Evolutionary conservation across 2,113 vertebrate species (phyloP).

Genomic region (Scartelaos histophorus): DNA sequence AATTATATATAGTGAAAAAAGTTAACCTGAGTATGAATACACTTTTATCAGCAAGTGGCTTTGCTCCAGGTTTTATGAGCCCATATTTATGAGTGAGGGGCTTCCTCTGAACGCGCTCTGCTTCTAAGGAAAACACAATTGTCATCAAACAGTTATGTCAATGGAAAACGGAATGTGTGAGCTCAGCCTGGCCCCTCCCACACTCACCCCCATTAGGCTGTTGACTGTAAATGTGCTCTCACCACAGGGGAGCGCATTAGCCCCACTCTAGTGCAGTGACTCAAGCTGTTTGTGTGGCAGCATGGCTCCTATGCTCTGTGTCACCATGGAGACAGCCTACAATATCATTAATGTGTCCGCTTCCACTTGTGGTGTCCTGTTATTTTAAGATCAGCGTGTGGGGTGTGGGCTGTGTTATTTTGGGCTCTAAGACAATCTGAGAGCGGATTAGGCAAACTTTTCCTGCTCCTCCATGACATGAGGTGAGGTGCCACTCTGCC

Average conservation of each 20-base stretch:
- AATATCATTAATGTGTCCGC: constrained; percentile 70
- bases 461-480: constrained; percentile 50
- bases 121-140: constrained; percentile 62
- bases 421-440: constrained; percentile 51
- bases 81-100: background rate
- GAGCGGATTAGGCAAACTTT: constrained; percentile 66
- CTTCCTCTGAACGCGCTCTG: constrained; percentile 29
- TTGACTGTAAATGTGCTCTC: constrained; percentile 42
- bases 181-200: constrained; percentile 51
- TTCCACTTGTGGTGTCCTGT: constrained; percentile 62
- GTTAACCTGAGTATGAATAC: too few species aligned
- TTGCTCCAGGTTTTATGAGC: too few species aligned
- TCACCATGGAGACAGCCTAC: constrained; percentile 60
- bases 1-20: too few species aligned
- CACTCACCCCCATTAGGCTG: constrained; percentile 45
- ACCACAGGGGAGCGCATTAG: constrained; percentile 37
- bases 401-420: constrained; percentile 53
- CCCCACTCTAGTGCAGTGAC: constrained; percentile 50
- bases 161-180: constrained; percentile 72
- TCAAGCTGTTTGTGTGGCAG: constrained; percentile 68
- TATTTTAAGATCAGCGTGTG: constrained; percentile 57
- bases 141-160: constrained; percentile 65
- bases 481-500: constrained; percentile 28
- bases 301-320: constrained; percentile 41
- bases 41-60: too few species aligned